Percentiles rank a stretch among this genome's conserved stretches.
phyloP scores from a whole-genome alignment of 2,113 vertebrate genomes.

The Eonycteris spelaea region DNA sequence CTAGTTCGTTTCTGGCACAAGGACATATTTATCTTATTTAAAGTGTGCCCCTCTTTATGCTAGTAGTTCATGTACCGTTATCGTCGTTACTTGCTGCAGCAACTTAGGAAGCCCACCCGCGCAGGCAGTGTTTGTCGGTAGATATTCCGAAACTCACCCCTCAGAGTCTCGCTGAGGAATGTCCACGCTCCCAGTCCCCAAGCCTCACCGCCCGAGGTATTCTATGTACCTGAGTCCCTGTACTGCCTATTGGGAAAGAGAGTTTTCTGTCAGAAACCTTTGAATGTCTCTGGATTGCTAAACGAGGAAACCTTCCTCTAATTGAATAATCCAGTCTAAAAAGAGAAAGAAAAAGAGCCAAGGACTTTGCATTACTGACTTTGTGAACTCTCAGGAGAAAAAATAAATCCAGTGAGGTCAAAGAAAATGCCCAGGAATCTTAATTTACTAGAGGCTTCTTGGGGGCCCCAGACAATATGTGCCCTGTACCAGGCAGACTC shows the following conservation, averaged over 20 bases:
- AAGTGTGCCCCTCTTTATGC: too few relatives aligned
- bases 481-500: too few relatives aligned
- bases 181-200: too few relatives aligned
- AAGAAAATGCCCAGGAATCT: not conserved
- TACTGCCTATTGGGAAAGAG: too few relatives aligned
- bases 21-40: not conserved
- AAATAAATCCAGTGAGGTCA: not conserved
- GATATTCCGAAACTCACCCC: not conserved
- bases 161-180: not conserved
- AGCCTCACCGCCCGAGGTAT: accelerated
- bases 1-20: not conserved
- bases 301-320: not conserved
- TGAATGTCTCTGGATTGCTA: not conserved
- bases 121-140: too few relatives aligned
- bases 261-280: not conserved
- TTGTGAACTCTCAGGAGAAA: not conserved
- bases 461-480: not conserved
- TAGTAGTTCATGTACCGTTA: not conserved
- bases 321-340: not conserved
- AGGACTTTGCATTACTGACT: not conserved
- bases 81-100: not conserved
- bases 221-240: not conserved
- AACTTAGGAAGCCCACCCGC: not conserved
- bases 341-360: not conserved
- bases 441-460: not conserved